Percentiles rank a stretch among this genome's conserved stretches.
These are phyloP conservation scores for Nesometra sesokonis DNA, from an alignment of 35 echinoderm and acorn worm species.

Conservation along the genomic window DNA sequence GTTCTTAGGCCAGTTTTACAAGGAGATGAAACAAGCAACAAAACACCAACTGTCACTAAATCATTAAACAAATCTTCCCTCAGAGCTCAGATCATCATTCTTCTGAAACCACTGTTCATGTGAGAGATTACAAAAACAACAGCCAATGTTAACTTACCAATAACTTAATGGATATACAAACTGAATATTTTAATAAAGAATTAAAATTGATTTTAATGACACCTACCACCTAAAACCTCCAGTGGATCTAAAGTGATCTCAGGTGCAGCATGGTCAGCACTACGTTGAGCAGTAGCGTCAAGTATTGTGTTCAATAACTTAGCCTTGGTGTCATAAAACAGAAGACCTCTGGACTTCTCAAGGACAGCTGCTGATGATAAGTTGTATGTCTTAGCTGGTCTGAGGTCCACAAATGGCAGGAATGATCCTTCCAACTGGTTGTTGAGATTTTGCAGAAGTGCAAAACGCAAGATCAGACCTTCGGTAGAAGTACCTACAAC, in stretches of 20 bases:
- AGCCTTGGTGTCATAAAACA: conserved; percentile 70
- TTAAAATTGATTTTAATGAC: background rate
- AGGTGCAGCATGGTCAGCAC: conserved; percentile 53
- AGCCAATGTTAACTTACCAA: no score
- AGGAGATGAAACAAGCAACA: no score
- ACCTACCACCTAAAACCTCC: conserved; percentile 49
- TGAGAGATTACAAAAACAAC: no score
- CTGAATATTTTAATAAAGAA: no score
- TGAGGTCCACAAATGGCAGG: conserved; percentile 59
- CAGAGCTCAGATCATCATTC: no score
- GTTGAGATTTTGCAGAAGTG: conserved; percentile 65
- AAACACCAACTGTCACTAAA: no score
- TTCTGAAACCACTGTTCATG: no score
- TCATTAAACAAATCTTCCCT: no score
- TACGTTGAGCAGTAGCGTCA: conserved; percentile 57
- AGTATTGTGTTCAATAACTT: conserved; percentile 52
- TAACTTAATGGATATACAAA: no score
- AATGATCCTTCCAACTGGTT: conserved; percentile 44
- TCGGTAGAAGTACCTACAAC: conserved; percentile 28
- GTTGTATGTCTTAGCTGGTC: conserved; percentile 41
- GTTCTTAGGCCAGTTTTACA: no score
- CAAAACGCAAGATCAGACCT: conserved; percentile 42
- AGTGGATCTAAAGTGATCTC: conserved; percentile 62
- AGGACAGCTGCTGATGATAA: conserved; percentile 52
- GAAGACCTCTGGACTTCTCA: conserved; percentile 9